Base-by-base conservation (phyloP, 2,888 invertebrate species). In the Drosophila paramelanica region DNA sequence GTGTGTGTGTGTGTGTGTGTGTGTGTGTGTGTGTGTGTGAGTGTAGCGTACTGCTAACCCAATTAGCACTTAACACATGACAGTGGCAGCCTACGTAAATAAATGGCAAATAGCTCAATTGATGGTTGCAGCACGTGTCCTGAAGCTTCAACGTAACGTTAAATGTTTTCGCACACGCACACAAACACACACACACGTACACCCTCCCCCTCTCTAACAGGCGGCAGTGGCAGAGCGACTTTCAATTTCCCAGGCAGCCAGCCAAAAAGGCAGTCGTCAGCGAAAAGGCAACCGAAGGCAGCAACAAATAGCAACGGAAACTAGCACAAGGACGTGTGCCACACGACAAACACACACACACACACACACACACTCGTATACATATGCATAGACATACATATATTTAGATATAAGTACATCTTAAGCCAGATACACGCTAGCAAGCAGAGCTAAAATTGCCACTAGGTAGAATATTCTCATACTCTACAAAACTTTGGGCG, bases 211-310 rank as follows among this genome's bases (percentile, higher is more conserved):
- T 3, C 27, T 5, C 41, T 8, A 27, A 8, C 31, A 31, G 45
- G 3, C 10, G 13, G 42, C 27, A 13, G 10, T 13, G 25, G 56
- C 67, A 56, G 52, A 58, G 66, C 77, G 80, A 89, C 89, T 85
- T 89, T 85, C 89, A 82, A 88, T 85, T 85, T 89, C 73, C 79
- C 68, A 68, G 56, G 25, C 75, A 69, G 56, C 36, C 78, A 84
- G 88, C 81, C 85, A 84, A 89, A 84, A 84, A 87, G 88, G 73
- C 82, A 89, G 69, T 80, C 83, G 78, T 86, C 89, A 88, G 86
- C 86, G 67, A 73, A 79, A 82, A 73, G 56, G 61, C 81, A 72
- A 71, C 64, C 75, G 60, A 46, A 65, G 81, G 59, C 77, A 67
- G 49, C 76, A 25, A 25, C 43, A 51, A 52, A 14, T 43, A 31